Conservation (phyloP, 2,888 invertebrate species). For the Dromius quadrimaculatus region DNA sequence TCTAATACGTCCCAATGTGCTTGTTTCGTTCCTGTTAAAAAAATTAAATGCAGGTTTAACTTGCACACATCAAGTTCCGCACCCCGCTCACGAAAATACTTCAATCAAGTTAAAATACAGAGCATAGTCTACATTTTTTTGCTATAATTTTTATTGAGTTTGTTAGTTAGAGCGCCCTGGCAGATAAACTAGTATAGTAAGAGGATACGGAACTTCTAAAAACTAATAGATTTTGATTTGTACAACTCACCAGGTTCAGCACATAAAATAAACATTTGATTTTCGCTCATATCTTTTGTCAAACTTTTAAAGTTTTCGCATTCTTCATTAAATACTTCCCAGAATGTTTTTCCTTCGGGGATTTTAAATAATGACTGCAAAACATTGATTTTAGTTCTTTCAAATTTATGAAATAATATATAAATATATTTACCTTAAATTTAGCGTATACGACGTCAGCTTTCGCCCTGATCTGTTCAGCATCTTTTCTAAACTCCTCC, state of each 20-base stretch:
- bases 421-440: slow-evolving; percentile 66
- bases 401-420: slow-evolving; percentile 19
- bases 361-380: slow-evolving; percentile 73
- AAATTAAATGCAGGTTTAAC: background rate
- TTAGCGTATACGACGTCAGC: slow-evolving; percentile 74
- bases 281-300: slow-evolving; percentile 73
- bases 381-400: slow-evolving; percentile 53
- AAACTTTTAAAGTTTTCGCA: slow-evolving; percentile 76
- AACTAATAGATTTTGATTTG: no score
- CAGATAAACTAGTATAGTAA: background rate
- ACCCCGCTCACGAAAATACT: no score
- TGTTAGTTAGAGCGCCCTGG: background rate
- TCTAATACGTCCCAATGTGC: slow-evolving; percentile 59
- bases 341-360: slow-evolving; percentile 76
- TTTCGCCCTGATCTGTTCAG: slow-evolving; percentile 77
- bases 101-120: no score
- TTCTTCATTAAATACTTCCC: slow-evolving; percentile 78
- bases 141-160: background rate
- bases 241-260: slow-evolving; percentile 77
- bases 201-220: background rate
- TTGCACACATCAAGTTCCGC: no score
- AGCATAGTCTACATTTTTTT: background rate
- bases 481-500: slow-evolving; percentile 75
- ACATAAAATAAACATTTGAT: slow-evolving; percentile 73
- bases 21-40: slow-evolving; percentile 59